Evolutionary conservation across 2,113 vertebrate species (phyloP).

Genomic region (Oreotrochilus melanogaster): DNA sequence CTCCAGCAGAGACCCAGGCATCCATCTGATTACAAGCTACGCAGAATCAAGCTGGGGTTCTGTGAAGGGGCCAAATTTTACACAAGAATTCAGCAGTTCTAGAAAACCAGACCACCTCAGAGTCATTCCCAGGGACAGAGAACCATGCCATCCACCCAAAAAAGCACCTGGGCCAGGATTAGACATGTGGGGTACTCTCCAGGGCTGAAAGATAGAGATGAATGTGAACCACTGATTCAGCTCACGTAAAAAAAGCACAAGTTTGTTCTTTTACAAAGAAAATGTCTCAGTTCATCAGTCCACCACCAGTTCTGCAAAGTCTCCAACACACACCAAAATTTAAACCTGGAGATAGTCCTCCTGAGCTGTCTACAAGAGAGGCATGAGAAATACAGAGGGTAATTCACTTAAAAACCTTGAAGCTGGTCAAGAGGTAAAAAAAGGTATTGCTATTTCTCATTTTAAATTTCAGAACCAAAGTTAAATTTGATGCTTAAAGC

Average conservation of each 20-base stretch:
- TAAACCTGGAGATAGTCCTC: too few species aligned
- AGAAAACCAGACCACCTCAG: background rate
- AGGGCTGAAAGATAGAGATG: background rate
- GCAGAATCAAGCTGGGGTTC: background rate
- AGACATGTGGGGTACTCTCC: background rate
- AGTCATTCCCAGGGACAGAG: background rate
- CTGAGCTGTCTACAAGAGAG: too few species aligned
- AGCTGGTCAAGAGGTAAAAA: too few species aligned
- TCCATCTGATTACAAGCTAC: background rate
- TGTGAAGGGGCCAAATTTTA: background rate
- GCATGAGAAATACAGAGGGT: too few species aligned
- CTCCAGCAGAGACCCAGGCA: background rate
- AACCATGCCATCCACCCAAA: background rate
- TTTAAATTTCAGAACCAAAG: too few species aligned
- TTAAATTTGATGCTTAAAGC: too few species aligned
- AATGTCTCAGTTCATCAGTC: background rate
- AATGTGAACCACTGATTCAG: background rate
- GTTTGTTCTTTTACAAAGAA: background rate
- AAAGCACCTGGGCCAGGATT: background rate
- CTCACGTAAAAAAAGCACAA: background rate
- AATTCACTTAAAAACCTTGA: too few species aligned
- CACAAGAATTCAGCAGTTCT: background rate
- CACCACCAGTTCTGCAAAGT: background rate
- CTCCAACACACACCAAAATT: background rate
- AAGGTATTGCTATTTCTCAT: too few species aligned